These are phyloP conservation scores for Odontamblyopus lacepedii DNA, from an alignment of 2,797 vertebrate genomes.

Conservation along the genomic window DNA sequence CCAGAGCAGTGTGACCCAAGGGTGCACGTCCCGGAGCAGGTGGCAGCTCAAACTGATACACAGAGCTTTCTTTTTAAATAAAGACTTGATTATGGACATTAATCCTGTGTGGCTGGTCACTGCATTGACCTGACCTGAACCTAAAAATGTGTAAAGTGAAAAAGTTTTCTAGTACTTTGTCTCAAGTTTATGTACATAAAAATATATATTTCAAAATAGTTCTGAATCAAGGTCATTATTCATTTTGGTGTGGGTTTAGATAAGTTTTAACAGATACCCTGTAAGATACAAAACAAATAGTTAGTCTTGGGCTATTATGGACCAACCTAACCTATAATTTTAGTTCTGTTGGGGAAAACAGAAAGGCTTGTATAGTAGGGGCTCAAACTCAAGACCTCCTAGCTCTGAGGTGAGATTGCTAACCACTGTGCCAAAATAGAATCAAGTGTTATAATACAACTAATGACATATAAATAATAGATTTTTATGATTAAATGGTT, in stretches of 20 bases:
- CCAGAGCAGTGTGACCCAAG: conserved; percentile 6
- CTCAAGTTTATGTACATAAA: background rate
- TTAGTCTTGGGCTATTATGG: no score
- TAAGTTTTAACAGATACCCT: background rate
- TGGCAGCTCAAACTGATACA: conserved; percentile 11
- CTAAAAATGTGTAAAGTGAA: conserved; percentile 15
- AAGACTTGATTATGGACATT: conserved; percentile 18
- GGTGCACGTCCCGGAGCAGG: conserved; percentile 4
- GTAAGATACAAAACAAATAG: background rate
- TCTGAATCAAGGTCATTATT: background rate
- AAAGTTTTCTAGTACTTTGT: conserved; percentile 19
- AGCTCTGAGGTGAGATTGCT: background rate
- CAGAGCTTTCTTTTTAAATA: conserved; percentile 4
- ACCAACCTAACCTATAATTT: no score
- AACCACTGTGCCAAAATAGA: background rate
- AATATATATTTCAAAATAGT: background rate
- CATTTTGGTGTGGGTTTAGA: background rate
- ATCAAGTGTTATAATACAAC: no score
- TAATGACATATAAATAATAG: no score
- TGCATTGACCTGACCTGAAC: conserved; percentile 9
- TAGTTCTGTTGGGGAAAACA: background rate
- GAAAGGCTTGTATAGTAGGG: background rate
- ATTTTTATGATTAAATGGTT: no score
- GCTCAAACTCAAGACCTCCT: background rate
- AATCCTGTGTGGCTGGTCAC: background rate